Evolutionary conservation across 92 coral and sea anemone species (phyloP), one percentile per base, ranked within the genome.

Genomic region (Zoanthus gigantus): DNA sequence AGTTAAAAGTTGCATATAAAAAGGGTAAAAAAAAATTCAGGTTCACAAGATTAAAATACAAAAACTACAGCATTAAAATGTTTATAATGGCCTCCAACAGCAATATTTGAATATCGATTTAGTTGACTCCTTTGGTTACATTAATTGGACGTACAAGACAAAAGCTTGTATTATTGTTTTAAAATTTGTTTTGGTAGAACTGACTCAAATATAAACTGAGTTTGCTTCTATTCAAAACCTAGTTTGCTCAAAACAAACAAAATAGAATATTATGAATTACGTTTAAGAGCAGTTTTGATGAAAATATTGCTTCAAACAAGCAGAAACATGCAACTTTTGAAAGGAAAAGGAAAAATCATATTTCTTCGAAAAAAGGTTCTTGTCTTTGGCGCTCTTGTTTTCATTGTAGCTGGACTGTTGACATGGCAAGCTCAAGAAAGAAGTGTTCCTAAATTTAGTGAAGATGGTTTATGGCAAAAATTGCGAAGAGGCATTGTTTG

Each of bases 381-480:
- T 17, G 32, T 29, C 13, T 67, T 81, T 29, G 56, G 56, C 12
- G 16, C 30, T 1, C 18, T 67, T 15, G 13, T 50, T 67, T 47
- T 66, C 75, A 18, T 67, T 18, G 13, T 48, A 15, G 63, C 46
- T 81, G 85, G 85, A 50, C 4, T 66, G 11, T 65, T 65, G 53
- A 66, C 45, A 47, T 66, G 85, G 85, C 47, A 44, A 32, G 16
- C 57, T 12, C n/a, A 3, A 79, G 16, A 65, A 66, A 28, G 11
- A 31, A 16, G 56, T 17, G 29, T 16, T 2, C 2, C 31, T 30
- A 4, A 4, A 9, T 18, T 23, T 16, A 63, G n/a, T 37, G 71
- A 34, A 42, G 31, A 29, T 34, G 54, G 69, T 18, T 4, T 78
- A 32, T 45, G 37, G 72, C 50, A 61, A 23, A 37, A 60, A 58